A percentile compares a stretch with the other conserved stretches of the same genome.
These are phyloP conservation scores for Aphelinus certus DNA, from an alignment of 1,140 invertebrate genomes.

Conservation along the genomic window DNA sequence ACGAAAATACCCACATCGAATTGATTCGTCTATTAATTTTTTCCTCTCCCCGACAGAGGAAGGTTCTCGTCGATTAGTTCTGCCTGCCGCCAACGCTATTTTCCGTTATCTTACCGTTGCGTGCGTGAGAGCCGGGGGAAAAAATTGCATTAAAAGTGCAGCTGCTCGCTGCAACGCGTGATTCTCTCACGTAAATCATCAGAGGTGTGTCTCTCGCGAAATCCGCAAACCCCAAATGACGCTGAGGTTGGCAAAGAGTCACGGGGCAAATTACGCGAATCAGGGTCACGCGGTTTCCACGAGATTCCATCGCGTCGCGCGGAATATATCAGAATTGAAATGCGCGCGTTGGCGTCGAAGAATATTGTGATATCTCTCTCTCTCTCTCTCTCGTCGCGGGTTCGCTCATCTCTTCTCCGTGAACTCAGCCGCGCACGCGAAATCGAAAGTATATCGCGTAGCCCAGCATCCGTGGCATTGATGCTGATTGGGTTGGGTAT, in stretches of 20 bases:
- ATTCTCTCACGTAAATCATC: slow-evolving; percentile 8
- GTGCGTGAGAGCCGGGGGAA: background rate
- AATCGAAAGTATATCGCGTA: too few species aligned
- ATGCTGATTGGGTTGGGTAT: too few species aligned
- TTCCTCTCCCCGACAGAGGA: background rate
- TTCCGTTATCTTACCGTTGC: slow-evolving; percentile 12
- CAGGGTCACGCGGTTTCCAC: background rate
- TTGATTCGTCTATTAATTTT: too few species aligned
- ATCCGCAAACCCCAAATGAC: background rate
- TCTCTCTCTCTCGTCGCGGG: too few species aligned
- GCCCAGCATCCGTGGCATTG: too few species aligned
- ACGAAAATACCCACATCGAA: too few species aligned
- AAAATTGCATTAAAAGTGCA: slow-evolving; percentile 12
- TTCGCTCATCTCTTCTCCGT: too few species aligned
- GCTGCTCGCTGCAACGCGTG: background rate
- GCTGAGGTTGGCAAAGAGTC: slow-evolving; percentile 3
- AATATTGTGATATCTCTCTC: too few species aligned
- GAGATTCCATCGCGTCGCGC: slow-evolving; percentile 1
- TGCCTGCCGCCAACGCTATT: slow-evolving; percentile 9
- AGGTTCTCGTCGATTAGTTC: slow-evolving; percentile 14
- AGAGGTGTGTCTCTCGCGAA: background rate
- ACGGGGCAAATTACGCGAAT: slow-evolving; percentile 15
- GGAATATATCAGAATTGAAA: too few species aligned
- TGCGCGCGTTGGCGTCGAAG: too few species aligned
- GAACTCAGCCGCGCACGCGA: too few species aligned